Evolutionary conservation across 2,888 invertebrate genomes (phyloP).

Genomic region (Linnaemya tessellans): DNA sequence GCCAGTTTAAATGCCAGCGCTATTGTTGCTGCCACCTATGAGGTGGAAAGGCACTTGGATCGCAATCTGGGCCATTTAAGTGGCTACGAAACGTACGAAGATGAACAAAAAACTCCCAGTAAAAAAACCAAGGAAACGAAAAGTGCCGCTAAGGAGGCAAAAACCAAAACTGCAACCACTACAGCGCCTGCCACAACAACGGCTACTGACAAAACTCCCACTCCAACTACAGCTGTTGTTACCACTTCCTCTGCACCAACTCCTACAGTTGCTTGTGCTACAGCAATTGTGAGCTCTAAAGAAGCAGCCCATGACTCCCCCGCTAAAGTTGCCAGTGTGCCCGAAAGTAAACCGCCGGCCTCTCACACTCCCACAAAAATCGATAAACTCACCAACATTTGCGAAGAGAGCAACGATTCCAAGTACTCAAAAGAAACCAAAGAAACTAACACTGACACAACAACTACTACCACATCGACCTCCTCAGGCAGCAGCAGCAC

Average conservation of each 20-base stretch:
- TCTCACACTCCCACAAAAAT: constrained; percentile 50
- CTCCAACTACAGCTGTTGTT: neutral
- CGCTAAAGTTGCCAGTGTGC: constrained; percentile 70
- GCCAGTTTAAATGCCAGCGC: constrained; percentile 95
- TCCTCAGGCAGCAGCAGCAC: constrained; percentile 75
- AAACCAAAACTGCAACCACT: constrained; percentile 50
- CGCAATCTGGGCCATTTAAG: constrained; percentile 81
- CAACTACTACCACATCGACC: constrained; percentile 78
- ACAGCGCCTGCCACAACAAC: constrained; percentile 34
- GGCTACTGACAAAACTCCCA: constrained; percentile 36
- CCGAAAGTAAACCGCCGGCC: constrained; percentile 25
- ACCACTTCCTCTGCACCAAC: constrained; percentile 17
- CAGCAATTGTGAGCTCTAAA: constrained; percentile 24
- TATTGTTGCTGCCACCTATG: constrained; percentile 94
- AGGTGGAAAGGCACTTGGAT: constrained; percentile 85
- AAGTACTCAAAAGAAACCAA: constrained; percentile 81
- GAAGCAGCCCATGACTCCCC: constrained; percentile 58
- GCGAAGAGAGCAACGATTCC: constrained; percentile 81
- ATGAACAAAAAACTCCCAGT: constrained; percentile 78
- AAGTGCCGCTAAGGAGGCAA: constrained; percentile 54
- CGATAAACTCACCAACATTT: constrained; percentile 74
- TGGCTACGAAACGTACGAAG: constrained; percentile 82
- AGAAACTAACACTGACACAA: constrained; percentile 80
- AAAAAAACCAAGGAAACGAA: constrained; percentile 72
- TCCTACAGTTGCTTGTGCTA: constrained; percentile 33